Conservation (phyloP, 2,888 invertebrate species). For the Yponomeuta plumbellus region DNA sequence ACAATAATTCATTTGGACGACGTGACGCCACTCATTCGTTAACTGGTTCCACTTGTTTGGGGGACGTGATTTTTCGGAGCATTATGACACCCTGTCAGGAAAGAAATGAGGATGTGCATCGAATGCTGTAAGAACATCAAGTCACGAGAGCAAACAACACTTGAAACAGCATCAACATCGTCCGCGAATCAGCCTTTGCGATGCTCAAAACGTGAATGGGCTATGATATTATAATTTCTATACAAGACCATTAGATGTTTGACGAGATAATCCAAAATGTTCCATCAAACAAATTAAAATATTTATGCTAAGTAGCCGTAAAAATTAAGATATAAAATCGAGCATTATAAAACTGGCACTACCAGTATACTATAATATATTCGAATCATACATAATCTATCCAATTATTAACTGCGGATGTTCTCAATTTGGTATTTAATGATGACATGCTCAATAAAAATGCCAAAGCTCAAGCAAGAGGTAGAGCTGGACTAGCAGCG, state of each 20-base stretch:
- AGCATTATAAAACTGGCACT: constrained; percentile 23
- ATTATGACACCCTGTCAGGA: background rate
- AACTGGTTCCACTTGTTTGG: constrained; percentile 57
- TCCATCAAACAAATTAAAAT: constrained; percentile 12
- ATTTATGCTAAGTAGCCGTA: constrained; percentile 16
- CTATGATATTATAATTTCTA: background rate
- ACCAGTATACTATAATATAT: constrained; percentile 20
- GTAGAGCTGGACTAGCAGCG: constrained; percentile 4
- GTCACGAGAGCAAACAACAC: background rate
- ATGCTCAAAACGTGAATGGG: background rate
- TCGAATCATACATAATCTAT: constrained; percentile 23
- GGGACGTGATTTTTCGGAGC: constrained; percentile 42
- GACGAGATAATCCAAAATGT: constrained; percentile 11
- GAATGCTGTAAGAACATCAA: background rate
- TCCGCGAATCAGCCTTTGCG: constrained; percentile 15
- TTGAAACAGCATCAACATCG: constrained; percentile 18
- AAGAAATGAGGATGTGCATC: background rate
- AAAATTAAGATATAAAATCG: constrained; percentile 22
- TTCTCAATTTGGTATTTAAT: constrained; percentile 23
- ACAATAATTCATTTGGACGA: constrained; percentile 76
- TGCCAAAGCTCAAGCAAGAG: constrained; percentile 18
- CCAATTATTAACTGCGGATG: constrained; percentile 22
- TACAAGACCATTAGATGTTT: constrained; percentile 10
- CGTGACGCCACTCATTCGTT: constrained; percentile 74
- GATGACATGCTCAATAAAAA: constrained; percentile 23